phyloP scores from a whole-genome alignment of 2,888 invertebrate species.

The Drosophila formosana region DNA sequence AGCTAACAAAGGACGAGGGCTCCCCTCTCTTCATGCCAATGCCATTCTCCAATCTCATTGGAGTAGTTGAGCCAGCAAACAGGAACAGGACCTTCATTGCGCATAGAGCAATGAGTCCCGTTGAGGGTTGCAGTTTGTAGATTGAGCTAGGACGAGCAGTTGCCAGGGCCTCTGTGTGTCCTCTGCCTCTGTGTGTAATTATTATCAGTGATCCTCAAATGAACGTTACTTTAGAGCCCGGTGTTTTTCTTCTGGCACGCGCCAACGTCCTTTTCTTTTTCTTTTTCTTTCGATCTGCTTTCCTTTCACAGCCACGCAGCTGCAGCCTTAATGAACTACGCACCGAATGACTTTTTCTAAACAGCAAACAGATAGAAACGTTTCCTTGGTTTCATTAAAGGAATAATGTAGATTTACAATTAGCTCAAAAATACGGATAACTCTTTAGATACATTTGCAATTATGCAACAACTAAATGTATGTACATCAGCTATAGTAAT shows the following conservation, averaged over 20 bases:
- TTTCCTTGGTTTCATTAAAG: too few relatives aligned
- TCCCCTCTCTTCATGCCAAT: conserved; percentile 26
- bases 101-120: conserved; percentile 12
- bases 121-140: conserved; percentile 59
- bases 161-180: conserved; percentile 12
- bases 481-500: too few relatives aligned
- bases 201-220: conserved; percentile 76
- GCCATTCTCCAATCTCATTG: conserved; percentile 26
- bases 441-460: too few relatives aligned
- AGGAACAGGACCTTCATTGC: conserved; percentile 47
- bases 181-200: conserved; percentile 51
- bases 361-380: too few relatives aligned
- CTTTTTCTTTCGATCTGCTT: neutral
- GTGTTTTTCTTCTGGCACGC: conserved; percentile 69
- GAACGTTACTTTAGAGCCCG: conserved; percentile 71
- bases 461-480: too few relatives aligned
- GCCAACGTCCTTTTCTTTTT: conserved; percentile 48
- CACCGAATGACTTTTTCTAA: conserved; percentile 6
- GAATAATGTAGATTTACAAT: too few relatives aligned
- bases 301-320: conserved; percentile 37
- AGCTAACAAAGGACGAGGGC: conserved; percentile 41
- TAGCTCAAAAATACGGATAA: too few relatives aligned
- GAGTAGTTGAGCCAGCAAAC: conserved; percentile 24
- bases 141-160: conserved; percentile 42
- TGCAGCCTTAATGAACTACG: conserved; percentile 28